Conservation (phyloP, 2,888 invertebrate genomes). For the Ptilodon capucinus region DNA sequence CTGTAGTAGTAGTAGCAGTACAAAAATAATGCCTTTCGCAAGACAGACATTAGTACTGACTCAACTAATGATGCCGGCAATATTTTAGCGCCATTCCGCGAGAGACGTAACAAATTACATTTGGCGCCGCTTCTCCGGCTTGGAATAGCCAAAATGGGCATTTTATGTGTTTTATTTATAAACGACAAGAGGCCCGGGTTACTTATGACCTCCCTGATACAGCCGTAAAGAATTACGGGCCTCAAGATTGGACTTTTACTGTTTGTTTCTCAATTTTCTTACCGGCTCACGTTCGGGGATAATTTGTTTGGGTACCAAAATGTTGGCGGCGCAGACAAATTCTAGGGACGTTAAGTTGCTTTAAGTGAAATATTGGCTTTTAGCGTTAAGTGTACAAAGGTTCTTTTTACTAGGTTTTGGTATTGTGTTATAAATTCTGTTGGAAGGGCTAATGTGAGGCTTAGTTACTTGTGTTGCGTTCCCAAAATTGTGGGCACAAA, state of each 20-base stretch:
- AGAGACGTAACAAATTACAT: conserved; percentile 34
- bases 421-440: neutral
- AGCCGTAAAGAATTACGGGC: conserved; percentile 1
- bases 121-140: conserved; percentile 31
- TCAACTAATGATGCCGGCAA: neutral
- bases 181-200: conserved; percentile 16
- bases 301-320: neutral
- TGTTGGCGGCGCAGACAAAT: neutral
- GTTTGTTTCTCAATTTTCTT: conserved; percentile 6
- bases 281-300: conserved; percentile 1
- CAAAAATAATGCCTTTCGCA: neutral
- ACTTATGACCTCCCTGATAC: conserved; percentile 29
- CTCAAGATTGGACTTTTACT: conserved; percentile 8
- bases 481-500: too few relatives aligned
- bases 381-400: neutral
- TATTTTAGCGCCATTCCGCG: conserved; percentile 1
- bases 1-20: too few relatives aligned
- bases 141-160: conserved; percentile 25
- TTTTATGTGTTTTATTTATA: conserved; percentile 39
- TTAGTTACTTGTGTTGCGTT: too few relatives aligned
- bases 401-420: neutral
- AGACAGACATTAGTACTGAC: neutral
- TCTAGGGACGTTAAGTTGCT: neutral
- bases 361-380: neutral
- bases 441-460: too few relatives aligned